These are phyloP conservation scores for Tachysurus fulvidraco DNA, from an alignment of 2,113 vertebrate genomes.

Conservation along the genomic window DNA sequence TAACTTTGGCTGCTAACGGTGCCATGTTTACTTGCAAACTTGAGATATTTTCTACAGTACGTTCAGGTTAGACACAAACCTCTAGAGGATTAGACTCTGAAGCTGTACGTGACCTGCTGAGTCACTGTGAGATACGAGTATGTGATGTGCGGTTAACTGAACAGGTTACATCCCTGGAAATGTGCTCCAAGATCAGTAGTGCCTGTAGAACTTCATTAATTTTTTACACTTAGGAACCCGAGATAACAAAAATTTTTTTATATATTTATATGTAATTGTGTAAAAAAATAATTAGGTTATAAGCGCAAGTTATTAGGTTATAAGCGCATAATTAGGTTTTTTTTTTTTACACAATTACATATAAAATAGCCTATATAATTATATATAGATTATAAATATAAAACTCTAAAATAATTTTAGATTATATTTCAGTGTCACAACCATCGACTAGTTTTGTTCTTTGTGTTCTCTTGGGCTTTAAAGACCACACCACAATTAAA, in stretches of 20 bases:
- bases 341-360: too few relatives aligned
- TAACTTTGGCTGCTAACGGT: not conserved
- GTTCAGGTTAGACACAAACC: not conserved
- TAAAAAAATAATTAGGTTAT: too few relatives aligned
- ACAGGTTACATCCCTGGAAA: not conserved
- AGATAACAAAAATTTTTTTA: too few relatives aligned
- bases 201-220: not conserved
- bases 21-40: not conserved
- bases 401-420: too few relatives aligned
- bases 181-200: not conserved
- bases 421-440: too few relatives aligned
- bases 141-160: not conserved
- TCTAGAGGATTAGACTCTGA: not conserved
- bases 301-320: too few relatives aligned
- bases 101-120: constrained; percentile 6
- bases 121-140: constrained; percentile 17
- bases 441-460: too few relatives aligned
- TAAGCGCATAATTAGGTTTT: too few relatives aligned
- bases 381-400: too few relatives aligned
- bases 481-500: not conserved
- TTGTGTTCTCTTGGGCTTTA: too few relatives aligned
- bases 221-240: not conserved
- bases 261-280: too few relatives aligned
- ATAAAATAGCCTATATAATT: too few relatives aligned
- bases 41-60: not conserved